These are phyloP conservation scores for Acromyrmex heyeri DNA, from an alignment of 1,140 invertebrate genomes.

Conservation along the genomic window DNA sequence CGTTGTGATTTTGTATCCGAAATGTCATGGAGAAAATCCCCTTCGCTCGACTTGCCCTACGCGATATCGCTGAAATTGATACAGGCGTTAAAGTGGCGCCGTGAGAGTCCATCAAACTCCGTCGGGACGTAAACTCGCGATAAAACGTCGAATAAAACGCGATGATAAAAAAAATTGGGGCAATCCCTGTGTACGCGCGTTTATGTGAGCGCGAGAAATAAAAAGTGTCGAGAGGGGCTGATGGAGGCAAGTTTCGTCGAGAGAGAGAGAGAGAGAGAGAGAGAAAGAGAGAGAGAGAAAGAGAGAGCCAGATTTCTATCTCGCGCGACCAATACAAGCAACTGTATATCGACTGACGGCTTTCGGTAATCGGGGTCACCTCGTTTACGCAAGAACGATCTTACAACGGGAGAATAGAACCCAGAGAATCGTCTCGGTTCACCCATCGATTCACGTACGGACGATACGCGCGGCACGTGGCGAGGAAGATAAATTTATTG, in stretches of 20 bases:
- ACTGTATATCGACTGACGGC: not conserved
- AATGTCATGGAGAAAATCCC: not conserved
- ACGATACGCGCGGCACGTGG: not conserved
- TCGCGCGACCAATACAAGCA: not conserved
- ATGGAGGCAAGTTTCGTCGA: constrained; percentile 33
- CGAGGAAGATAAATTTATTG: constrained; percentile 28
- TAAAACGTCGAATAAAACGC: constrained; percentile 54
- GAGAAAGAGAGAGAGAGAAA: constrained; percentile 23
- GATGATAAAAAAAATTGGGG: constrained; percentile 57
- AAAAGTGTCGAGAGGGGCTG: constrained; percentile 17
- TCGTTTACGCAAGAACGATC: constrained; percentile 31
- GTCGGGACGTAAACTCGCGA: constrained; percentile 57
- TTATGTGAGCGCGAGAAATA: constrained; percentile 1
- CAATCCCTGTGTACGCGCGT: constrained; percentile 9
- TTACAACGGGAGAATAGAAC: not conserved
- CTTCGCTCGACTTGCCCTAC: not conserved
- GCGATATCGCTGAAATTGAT: constrained; percentile 62
- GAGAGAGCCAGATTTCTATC: constrained; percentile 27
- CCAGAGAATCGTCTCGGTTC: not conserved
- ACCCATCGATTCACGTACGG: not conserved
- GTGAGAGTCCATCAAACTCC: constrained; percentile 69
- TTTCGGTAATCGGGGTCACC: constrained; percentile 35
- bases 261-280: constrained; percentile 30
- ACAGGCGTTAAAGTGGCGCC: constrained; percentile 64
- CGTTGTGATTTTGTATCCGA: not conserved